Percentiles rank a stretch among this genome's conserved stretches.
These are phyloP conservation scores for Camponotus floridanus DNA, from an alignment of 1,140 invertebrate genomes.

Conservation along the genomic window DNA sequence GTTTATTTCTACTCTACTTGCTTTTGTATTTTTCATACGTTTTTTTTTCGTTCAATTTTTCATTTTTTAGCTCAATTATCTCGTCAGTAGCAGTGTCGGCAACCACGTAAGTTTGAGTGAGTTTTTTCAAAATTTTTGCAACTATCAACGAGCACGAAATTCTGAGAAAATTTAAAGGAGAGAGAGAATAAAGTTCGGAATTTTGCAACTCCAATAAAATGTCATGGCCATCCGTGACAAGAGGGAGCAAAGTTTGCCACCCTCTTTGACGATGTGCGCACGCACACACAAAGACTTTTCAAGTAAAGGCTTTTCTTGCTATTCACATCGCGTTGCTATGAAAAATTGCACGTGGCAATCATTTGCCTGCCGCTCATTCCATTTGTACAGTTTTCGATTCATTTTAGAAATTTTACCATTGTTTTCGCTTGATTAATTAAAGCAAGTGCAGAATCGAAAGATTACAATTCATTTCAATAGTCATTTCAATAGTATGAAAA, in stretches of 20 bases:
- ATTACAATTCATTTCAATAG: not conserved
- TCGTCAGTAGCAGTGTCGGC: not conserved
- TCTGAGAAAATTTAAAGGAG: slow-evolving; percentile 31
- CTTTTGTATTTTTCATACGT: not conserved
- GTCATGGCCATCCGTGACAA: slow-evolving; percentile 51
- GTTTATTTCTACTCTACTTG: not conserved
- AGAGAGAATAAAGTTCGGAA: slow-evolving; percentile 56
- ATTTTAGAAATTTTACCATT: not conserved
- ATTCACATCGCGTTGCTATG: slow-evolving; percentile 55
- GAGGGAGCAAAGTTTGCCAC: slow-evolving; percentile 49
- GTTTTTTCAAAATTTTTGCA: slow-evolving; percentile 49
- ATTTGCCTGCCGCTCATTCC: not conserved
- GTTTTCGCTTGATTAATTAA: slow-evolving; percentile 3
- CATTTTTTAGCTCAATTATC: not conserved
- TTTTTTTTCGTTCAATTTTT: too few species aligned
- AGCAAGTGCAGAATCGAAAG: not conserved
- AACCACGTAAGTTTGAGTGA: slow-evolving; percentile 35
- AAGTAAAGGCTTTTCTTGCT: not conserved
- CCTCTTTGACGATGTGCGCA: slow-evolving; percentile 57
- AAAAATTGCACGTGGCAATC: slow-evolving; percentile 33
- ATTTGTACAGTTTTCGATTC: slow-evolving; percentile 15
- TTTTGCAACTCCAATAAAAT: slow-evolving; percentile 69
- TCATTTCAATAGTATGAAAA: not conserved
- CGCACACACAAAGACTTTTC: slow-evolving; percentile 56
- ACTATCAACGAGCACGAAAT: slow-evolving; percentile 51